Conservation (phyloP, 92 coral and sea anemone genomes). For the Epizoanthus illoricatus region DNA sequence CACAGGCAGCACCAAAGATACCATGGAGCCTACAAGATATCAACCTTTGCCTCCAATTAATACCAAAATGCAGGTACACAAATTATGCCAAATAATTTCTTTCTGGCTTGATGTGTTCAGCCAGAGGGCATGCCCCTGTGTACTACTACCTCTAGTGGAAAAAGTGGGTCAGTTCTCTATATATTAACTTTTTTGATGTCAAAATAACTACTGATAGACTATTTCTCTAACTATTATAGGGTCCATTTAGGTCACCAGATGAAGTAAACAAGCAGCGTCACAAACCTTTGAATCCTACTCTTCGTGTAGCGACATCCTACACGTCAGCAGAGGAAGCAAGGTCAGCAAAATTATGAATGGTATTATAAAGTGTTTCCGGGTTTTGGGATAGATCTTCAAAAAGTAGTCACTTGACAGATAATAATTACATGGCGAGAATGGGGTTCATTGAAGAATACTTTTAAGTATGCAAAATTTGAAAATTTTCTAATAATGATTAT, state of each 20-base stretch:
- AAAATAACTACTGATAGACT: not conserved
- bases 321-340: conserved; percentile 90
- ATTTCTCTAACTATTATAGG: conserved; percentile 46
- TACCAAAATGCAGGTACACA: conserved; percentile 67
- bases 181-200: not conserved
- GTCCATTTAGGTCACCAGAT: conserved; percentile 90
- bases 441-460: no score
- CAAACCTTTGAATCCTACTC: conserved; percentile 80
- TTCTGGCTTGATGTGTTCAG: not conserved
- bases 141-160: not conserved
- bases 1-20: conserved; percentile 29
- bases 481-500: no score
- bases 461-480: no score
- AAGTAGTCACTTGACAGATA: no score
- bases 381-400: no score
- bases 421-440: no score
- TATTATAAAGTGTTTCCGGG: no score
- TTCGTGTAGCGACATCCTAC: conserved; percentile 90
- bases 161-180: not conserved
- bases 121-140: not conserved
- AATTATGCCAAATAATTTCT: not conserved
- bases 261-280: conserved; percentile 92
- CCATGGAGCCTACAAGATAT: conserved; percentile 48
- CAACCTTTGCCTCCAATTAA: conserved; percentile 86
- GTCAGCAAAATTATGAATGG: conserved; percentile 34